Conservation (phyloP, 2,888 invertebrate genomes). For the Drosophila anomalipes region DNA sequence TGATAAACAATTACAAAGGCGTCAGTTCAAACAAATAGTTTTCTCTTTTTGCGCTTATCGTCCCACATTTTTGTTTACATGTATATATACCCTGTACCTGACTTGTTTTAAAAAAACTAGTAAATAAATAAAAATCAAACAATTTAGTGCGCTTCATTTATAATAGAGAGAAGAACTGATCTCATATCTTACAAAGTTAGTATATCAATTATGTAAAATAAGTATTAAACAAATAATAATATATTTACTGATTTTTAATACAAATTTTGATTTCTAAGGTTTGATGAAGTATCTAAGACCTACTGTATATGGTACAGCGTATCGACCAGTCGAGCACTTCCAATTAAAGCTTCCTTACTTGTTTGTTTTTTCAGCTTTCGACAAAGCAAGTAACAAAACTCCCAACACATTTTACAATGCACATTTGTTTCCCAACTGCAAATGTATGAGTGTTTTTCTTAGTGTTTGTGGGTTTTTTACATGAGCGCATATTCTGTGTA, state of each 20-base stretch:
- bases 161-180: background rate
- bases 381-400: constrained; percentile 10
- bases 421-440: constrained; percentile 53
- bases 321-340: background rate
- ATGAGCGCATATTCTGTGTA: constrained; percentile 15
- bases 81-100: background rate
- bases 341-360: background rate
- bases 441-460: constrained; percentile 22
- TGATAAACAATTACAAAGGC: constrained; percentile 26
- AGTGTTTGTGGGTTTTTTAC: background rate
- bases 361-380: constrained; percentile 11
- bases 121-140: background rate
- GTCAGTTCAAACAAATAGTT: constrained; percentile 19
- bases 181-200: background rate
- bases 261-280: background rate
- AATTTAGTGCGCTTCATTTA: background rate
- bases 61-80: constrained; percentile 2
- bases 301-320: background rate
- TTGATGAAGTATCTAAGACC: background rate
- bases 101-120: background rate
- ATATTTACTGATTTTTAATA: background rate
- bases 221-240: background rate
- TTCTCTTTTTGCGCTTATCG: constrained; percentile 24
- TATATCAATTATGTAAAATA: background rate
- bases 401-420: constrained; percentile 23